Evolutionary conservation across 1,140 invertebrate species (phyloP).

Genomic region (Chrysoperla carnea): DNA sequence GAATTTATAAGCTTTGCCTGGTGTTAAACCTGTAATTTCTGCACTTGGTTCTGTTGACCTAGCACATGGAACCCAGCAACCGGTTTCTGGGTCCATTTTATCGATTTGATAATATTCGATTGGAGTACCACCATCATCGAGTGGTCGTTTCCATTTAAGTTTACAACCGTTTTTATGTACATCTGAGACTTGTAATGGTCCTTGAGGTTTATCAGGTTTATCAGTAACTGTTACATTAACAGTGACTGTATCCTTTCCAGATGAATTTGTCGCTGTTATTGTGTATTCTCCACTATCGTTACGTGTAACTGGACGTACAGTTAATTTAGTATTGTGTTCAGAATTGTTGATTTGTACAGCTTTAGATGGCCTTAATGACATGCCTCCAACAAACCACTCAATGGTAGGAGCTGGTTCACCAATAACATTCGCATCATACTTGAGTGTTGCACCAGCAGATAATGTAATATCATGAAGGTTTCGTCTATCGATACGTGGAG

Average conservation of each 20-base stretch:
- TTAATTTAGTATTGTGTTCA: conserved; percentile 77
- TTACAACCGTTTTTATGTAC: conserved; percentile 87
- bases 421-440: conserved; percentile 77
- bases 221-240: conserved; percentile 85
- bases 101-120: conserved; percentile 91
- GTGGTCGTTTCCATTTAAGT: conserved; percentile 84
- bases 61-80: conserved; percentile 86
- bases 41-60: conserved; percentile 61
- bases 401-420: conserved; percentile 83
- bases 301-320: conserved; percentile 59
- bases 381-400: conserved; percentile 65
- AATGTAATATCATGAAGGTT: conserved; percentile 76
- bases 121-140: conserved; percentile 71
- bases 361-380: conserved; percentile 34
- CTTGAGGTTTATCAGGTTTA: conserved; percentile 72
- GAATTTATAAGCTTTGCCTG: conserved; percentile 87
- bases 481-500: conserved; percentile 87
- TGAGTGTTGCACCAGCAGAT: conserved; percentile 81
- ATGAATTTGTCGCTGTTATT: conserved; percentile 68
- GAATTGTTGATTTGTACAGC: conserved; percentile 62
- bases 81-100: conserved; percentile 83
- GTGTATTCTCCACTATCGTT: conserved; percentile 77
- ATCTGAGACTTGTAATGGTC: conserved; percentile 76
- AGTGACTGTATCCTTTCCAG: conserved; percentile 74
- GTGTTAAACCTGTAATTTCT: conserved; percentile 72